phyloP scores from a whole-genome alignment of 2,113 vertebrate species.

The Hylia prasina region DNA sequence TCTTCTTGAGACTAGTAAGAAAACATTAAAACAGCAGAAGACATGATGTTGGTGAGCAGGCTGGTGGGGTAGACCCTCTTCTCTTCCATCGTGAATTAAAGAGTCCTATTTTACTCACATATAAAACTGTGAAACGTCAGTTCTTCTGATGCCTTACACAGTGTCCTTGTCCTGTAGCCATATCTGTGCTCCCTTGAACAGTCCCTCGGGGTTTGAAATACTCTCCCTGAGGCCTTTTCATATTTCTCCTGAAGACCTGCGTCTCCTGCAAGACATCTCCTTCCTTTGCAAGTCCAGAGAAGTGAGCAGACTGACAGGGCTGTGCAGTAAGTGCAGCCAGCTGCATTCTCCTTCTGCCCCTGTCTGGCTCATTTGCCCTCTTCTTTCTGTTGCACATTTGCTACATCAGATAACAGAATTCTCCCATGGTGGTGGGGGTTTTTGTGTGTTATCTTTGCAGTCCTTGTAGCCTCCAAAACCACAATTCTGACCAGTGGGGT shows the following conservation, averaged over 20 bases:
- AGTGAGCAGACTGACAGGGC: background rate
- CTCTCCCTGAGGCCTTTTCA: background rate
- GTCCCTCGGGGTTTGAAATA: background rate
- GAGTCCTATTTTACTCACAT: background rate
- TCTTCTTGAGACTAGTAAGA: background rate
- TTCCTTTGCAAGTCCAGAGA: background rate
- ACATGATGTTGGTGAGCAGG: background rate
- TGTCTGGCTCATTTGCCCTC: background rate
- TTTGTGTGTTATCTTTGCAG: background rate
- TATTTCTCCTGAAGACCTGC: background rate
- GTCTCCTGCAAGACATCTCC: background rate
- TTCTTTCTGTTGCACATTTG: background rate
- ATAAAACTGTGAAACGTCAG: background rate
- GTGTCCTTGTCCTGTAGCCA: background rate
- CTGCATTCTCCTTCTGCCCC: background rate
- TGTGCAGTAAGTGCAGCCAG: background rate
- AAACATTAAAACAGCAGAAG: background rate
- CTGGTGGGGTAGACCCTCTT: background rate
- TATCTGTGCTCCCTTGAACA: background rate
- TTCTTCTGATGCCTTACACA: background rate
- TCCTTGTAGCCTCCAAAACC: background rate
- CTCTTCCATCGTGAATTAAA: background rate
- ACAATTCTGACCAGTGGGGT: accelerated
- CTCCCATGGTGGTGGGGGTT: accelerated
- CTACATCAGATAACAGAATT: background rate